Conservation (phyloP, 2,113 vertebrate species). For the human (Homo sapiens) region GRCh38 chr9:114800501-114801000, state of each 20-base stretch:
- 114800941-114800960: background rate
- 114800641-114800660: background rate
- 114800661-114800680: background rate
- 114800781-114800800: background rate
- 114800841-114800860: background rate
- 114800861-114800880: background rate
- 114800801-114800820: background rate
- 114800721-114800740: background rate
- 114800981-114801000: background rate
- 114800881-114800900: background rate
- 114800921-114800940: background rate
- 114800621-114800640: background rate
- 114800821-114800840: background rate
- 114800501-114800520: background rate
- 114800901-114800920: background rate
- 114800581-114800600: background rate
- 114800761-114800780: background rate
- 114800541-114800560: background rate
- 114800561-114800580: background rate
- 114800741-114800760: background rate
- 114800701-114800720: background rate
- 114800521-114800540: background rate
- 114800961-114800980: background rate
- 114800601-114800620: background rate
- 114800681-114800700: accelerated